phyloP scores from a whole-genome alignment of 2,113 vertebrate genomes.

The Charina bottae region DNA sequence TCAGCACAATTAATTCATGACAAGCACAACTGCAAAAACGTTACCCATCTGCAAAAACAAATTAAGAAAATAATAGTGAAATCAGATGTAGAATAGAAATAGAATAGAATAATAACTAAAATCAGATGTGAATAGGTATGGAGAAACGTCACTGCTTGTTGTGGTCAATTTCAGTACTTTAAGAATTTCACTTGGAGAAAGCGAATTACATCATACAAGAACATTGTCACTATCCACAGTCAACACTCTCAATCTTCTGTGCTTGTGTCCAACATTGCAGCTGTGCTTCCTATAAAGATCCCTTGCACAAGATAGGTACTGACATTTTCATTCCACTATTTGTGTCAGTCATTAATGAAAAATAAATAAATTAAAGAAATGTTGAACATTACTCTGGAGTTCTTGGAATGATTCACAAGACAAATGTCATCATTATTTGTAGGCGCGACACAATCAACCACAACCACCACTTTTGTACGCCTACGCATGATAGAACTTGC shows the following conservation, averaged over 20 bases:
- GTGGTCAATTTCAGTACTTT: background rate
- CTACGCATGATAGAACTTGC: slow-evolving; percentile 60
- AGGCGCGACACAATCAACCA: slow-evolving; percentile 31
- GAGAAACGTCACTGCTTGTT: too few relatives aligned
- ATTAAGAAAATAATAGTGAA: background rate
- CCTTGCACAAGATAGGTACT: background rate
- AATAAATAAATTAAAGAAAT: slow-evolving; percentile 4
- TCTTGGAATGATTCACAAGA: slow-evolving; percentile 34
- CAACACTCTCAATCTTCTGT: background rate
- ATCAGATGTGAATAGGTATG: background rate
- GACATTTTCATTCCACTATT: slow-evolving; percentile 15
- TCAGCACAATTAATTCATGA: background rate
- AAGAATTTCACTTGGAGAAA: background rate
- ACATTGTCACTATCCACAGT: background rate
- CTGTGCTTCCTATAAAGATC: background rate
- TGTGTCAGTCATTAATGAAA: slow-evolving; percentile 20
- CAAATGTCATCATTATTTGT: slow-evolving; percentile 49
- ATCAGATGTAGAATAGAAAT: too few relatives aligned
- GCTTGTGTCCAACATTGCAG: background rate
- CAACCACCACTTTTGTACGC: slow-evolving; percentile 49
- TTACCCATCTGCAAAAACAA: background rate
- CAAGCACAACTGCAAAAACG: background rate
- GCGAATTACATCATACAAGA: background rate
- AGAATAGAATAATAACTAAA: too few relatives aligned
- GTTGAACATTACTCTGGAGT: background rate